Evolutionary conservation across 2,797 vertebrate species (phyloP), one percentile per base, ranked within the genome.

Genomic region (Rhinatrema bivittatum): DNA sequence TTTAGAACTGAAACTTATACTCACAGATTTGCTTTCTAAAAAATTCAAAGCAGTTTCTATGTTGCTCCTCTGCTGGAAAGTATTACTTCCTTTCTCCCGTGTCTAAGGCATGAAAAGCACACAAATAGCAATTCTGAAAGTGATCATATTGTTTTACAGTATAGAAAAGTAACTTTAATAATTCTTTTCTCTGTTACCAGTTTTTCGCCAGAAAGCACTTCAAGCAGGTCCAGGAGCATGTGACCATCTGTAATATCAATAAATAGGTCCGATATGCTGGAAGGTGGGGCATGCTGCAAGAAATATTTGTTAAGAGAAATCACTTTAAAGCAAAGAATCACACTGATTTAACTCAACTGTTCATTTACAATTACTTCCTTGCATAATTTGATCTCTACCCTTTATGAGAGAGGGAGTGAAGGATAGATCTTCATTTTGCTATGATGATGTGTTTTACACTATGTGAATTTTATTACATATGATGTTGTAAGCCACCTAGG

Each of bases 31-130:
- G 23, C 57, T 78, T 69, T 81, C 89, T 14, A 98, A 76, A 71
- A 97, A 97, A 36, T 74, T 70, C 46, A 98, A 77, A 9, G 84
- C 93, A 32, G 91, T 89, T 62, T 92, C 90, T 19, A 98, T 88
- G 68, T 98, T 95, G 72, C 84, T 90, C 70, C 94, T 85, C 42
- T 91, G 84, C 53, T 95, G 92, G 53, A 96, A 95, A 30, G 83
- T 76, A 35, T 83, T 83, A 23, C 76, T 89, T 36, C 81, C 90
- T 79, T 86, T 89, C 65, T 98, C 92, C 20, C 89, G 89, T 54
- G 72, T 80, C 95, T 98, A 67, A n/a, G n/a, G n/a, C n/a, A n/a
- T 5, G 17, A 62, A 49, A 50, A 18, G 59, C 39, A 70, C 64
- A 25, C 29, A 42, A 58, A n/a, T 13, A 50, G 14, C 20, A 28